Evolutionary conservation across 2,888 invertebrate genomes (phyloP).

Genomic region (Watsonalla binaria): DNA sequence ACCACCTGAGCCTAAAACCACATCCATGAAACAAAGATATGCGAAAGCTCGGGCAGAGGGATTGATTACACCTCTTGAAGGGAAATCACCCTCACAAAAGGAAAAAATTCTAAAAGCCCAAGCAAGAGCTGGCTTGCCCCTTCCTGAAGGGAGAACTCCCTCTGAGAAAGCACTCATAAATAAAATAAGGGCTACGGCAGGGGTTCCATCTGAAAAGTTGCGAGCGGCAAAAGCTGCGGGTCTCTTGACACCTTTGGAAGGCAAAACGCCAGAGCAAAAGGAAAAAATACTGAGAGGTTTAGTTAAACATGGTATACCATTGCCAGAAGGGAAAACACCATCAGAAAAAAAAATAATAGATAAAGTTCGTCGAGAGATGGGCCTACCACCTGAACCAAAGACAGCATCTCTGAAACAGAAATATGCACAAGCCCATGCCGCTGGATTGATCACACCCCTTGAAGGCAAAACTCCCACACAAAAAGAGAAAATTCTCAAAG

Average conservation of each 20-base stretch:
- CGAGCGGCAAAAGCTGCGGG: constrained; percentile 23
- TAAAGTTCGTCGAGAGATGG: constrained; percentile 12
- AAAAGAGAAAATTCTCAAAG: constrained; percentile 16
- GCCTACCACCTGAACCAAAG: constrained; percentile 13
- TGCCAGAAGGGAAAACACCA: constrained; percentile 19
- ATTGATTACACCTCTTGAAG: constrained; percentile 20
- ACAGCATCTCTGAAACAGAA: constrained; percentile 8
- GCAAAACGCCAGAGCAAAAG: constrained; percentile 23
- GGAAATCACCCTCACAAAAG: constrained; percentile 22
- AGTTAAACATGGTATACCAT: constrained; percentile 14
- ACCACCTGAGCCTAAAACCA: constrained; percentile 29
- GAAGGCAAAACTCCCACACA: constrained; percentile 14
- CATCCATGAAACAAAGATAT: constrained; percentile 19
- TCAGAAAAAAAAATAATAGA: constrained; percentile 20
- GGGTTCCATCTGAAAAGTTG: constrained; percentile 12
- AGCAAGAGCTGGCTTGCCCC: constrained; percentile 22
- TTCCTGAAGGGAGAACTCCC: constrained; percentile 19
- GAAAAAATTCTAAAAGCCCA: constrained; percentile 19
- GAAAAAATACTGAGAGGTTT: constrained; percentile 25
- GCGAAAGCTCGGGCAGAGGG: constrained; percentile 21
- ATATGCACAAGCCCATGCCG: not conserved
- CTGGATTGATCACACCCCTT: constrained; percentile 12
- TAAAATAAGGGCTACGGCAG: constrained; percentile 12
- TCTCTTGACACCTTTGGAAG: constrained; percentile 22
- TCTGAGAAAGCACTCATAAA: constrained; percentile 18